A percentile compares a stretch with the other conserved stretches of the same genome.
phyloP scores from a whole-genome alignment of 2,797 vertebrate species.

The Myiothlypis chrysogaster region DNA sequence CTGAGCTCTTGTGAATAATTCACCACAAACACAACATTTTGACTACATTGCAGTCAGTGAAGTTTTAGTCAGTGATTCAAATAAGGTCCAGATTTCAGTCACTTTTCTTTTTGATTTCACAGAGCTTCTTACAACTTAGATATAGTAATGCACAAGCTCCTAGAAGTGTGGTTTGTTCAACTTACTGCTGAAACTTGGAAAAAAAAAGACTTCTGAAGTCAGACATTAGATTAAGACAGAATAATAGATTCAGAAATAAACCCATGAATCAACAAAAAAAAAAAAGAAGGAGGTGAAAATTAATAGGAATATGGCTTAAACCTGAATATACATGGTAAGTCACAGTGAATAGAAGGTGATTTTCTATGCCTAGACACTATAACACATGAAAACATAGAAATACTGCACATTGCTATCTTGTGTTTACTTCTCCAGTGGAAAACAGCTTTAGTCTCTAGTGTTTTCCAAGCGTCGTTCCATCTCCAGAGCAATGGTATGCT shows the following conservation, averaged over 20 bases:
- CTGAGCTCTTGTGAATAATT: background rate
- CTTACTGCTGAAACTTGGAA: background rate
- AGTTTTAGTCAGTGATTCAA: background rate
- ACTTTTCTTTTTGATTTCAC: background rate
- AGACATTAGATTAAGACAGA: background rate
- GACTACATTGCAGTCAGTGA: background rate
- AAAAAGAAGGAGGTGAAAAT: background rate
- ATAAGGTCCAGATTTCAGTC: background rate
- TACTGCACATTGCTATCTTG: background rate
- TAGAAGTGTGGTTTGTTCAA: background rate
- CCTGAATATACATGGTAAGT: background rate
- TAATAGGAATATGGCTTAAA: background rate
- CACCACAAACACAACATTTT: background rate
- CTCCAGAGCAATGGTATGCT: conserved; percentile 17
- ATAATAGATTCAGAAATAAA: background rate
- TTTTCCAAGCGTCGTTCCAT: background rate
- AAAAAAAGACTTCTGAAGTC: background rate
- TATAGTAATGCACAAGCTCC: rapidly evolving
- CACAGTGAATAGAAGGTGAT: background rate
- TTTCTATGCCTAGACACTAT: background rate
- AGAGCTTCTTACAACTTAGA: background rate
- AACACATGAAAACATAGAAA: background rate
- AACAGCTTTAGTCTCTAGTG: background rate
- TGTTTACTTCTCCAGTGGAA: background rate
- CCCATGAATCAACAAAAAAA: background rate